These are phyloP conservation scores for Dryococelus australis DNA, from an alignment of 2,888 invertebrate species.

Conservation along the genomic window DNA sequence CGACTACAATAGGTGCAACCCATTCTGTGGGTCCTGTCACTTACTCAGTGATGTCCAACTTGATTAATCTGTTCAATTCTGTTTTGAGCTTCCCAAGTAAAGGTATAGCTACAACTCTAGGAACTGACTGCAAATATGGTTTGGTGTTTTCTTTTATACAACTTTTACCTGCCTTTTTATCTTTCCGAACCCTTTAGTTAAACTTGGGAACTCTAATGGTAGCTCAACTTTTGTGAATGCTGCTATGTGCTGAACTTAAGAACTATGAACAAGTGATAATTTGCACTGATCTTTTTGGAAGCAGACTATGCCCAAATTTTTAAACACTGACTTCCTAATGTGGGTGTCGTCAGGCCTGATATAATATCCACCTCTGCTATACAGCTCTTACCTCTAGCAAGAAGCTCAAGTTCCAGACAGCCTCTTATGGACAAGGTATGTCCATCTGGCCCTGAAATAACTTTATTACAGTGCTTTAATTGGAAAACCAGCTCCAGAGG, in stretches of 20 bases:
- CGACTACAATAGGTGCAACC: too few relatives aligned
- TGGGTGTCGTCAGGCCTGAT: neutral
- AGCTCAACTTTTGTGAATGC: neutral
- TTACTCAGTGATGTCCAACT: too few relatives aligned
- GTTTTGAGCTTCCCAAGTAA: too few relatives aligned
- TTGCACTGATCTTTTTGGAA: neutral
- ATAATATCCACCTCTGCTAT: neutral
- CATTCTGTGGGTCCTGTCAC: too few relatives aligned
- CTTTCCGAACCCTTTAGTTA: neutral
- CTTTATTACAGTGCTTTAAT: neutral
- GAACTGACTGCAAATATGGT: neutral
- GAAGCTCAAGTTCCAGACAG: neutral
- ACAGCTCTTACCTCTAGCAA: neutral
- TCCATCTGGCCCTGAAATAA: neutral
- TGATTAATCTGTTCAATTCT: too few relatives aligned
- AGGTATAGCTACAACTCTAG: neutral
- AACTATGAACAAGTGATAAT: neutral
- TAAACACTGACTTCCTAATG: neutral
- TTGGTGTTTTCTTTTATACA: neutral
- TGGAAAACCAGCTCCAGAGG: neutral
- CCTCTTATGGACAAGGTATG: neutral
- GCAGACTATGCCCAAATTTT: neutral
- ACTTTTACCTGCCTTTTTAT: neutral
- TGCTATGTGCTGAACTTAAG: neutral
- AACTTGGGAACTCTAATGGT: neutral